These are phyloP conservation scores for Corapipo altera DNA, from an alignment of 2,113 vertebrate genomes.

Conservation along the genomic window DNA sequence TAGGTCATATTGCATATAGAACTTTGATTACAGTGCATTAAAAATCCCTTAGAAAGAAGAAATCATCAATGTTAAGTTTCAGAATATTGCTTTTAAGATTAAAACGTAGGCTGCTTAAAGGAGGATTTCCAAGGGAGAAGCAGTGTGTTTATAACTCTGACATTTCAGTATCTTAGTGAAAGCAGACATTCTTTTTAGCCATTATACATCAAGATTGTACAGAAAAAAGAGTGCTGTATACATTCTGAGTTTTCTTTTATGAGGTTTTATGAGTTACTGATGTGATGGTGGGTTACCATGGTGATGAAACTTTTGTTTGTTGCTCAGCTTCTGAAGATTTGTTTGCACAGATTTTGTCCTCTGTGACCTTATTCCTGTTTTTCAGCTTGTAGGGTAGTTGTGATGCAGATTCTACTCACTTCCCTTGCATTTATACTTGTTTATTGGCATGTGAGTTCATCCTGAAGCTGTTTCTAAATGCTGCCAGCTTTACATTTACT, in stretches of 20 bases:
- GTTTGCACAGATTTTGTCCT: constrained; percentile 10
- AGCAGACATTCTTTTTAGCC: not conserved
- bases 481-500: not conserved
- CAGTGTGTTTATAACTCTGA: not conserved
- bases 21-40: not conserved
- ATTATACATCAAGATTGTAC: not conserved
- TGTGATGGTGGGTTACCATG: not conserved
- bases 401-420: constrained; percentile 14
- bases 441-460: constrained; percentile 15
- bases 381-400: not conserved
- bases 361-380: constrained; percentile 32
- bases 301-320: not conserved
- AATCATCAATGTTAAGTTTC: not conserved
- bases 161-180: not conserved
- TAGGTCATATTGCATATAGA: not conserved
- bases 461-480: not conserved
- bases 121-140: not conserved
- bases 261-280: not conserved
- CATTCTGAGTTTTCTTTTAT: not conserved
- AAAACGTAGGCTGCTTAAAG: not conserved
- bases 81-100: not conserved
- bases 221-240: not conserved
- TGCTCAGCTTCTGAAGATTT: not conserved
- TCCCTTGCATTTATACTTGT: constrained; percentile 1
- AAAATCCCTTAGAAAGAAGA: not conserved